Conservation (phyloP, 1,140 invertebrate genomes). For the Magallana gigas region DNA sequence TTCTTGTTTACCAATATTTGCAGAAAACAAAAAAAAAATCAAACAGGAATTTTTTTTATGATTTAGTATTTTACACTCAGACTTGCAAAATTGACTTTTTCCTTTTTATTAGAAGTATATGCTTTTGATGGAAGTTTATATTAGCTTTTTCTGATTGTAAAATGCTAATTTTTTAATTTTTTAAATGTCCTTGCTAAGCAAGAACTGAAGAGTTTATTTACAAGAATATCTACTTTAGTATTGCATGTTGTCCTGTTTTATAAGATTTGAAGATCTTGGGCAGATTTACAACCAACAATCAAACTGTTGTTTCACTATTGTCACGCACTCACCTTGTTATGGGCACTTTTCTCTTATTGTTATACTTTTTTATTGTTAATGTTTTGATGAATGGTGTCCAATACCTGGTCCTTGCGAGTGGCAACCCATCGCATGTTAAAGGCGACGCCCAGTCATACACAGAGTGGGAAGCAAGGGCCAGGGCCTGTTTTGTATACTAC, state of each 20-base stretch:
- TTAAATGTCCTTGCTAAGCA: not conserved
- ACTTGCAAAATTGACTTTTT: slow-evolving; percentile 18
- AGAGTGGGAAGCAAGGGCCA: not conserved
- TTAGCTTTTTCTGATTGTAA: slow-evolving; percentile 15
- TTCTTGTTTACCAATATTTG: not conserved
- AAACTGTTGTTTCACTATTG: slow-evolving; percentile 23
- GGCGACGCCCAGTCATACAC: not conserved
- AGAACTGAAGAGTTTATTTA: slow-evolving; percentile 14
- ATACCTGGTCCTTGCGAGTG: not conserved
- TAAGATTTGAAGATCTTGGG: slow-evolving; percentile 1
- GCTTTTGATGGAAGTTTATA: slow-evolving; percentile 36
- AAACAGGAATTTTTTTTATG: not conserved
- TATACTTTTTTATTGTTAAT: slow-evolving; percentile 33
- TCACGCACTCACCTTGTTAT: slow-evolving; percentile 29
- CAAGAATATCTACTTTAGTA: slow-evolving; percentile 4
- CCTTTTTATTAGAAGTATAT: not conserved
- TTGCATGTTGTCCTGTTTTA: slow-evolving; percentile 27
- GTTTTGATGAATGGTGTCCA: not conserved
- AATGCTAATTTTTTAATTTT: slow-evolving; percentile 17
- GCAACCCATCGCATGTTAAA: not conserved
- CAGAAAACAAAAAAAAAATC: not conserved
- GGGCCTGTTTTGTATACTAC: slow-evolving; percentile 30
- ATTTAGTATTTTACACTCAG: not conserved
- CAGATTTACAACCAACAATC: slow-evolving; percentile 20
- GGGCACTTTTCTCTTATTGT: slow-evolving; percentile 28